These are phyloP conservation scores for Stichopus chloronotus DNA, from an alignment of 35 echinoderm and acorn worm species.

Conservation along the genomic window DNA sequence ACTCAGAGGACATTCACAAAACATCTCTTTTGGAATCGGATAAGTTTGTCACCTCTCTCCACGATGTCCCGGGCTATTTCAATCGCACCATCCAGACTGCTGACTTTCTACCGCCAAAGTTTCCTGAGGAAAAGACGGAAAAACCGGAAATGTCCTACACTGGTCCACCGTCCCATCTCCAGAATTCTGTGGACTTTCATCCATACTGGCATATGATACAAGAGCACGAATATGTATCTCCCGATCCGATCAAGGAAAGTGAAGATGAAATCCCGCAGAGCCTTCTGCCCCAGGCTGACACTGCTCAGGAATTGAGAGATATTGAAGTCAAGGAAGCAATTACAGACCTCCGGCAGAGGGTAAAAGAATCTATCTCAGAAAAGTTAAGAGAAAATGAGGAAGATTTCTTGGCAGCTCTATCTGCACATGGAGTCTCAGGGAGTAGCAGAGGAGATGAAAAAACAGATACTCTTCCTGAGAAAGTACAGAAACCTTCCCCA, in stretches of 20 bases:
- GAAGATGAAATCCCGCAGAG: constrained; percentile 62
- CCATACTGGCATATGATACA: constrained; percentile 84
- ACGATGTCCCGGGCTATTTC: constrained; percentile 85
- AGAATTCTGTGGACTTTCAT: constrained; percentile 87
- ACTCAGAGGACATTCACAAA: constrained; percentile 85
- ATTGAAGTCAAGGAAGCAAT: constrained; percentile 88
- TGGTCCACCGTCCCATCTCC: constrained; percentile 92
- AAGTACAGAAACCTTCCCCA: constrained; percentile 9
- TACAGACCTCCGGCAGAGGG: constrained; percentile 66
- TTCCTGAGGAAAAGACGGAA: constrained; percentile 13
- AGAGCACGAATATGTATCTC: constrained; percentile 50
- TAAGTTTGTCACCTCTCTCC: constrained; percentile 64
- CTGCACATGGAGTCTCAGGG: not conserved
- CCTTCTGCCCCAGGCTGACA: constrained; percentile 72
- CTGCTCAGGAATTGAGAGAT: constrained; percentile 79
- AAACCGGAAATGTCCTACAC: constrained; percentile 91
- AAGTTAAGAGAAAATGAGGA: constrained; percentile 64
- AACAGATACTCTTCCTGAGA: not conserved
- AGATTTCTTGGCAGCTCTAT: constrained; percentile 4
- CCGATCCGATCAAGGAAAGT: constrained; percentile 56
- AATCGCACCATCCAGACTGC: constrained; percentile 71
- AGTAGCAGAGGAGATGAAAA: not conserved
- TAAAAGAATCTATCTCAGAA: constrained; percentile 58
- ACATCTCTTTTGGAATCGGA: constrained; percentile 62
- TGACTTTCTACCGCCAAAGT: constrained; percentile 61